phyloP scores from a whole-genome alignment of 2,888 invertebrate genomes.

The Drosophila meridionalis region DNA sequence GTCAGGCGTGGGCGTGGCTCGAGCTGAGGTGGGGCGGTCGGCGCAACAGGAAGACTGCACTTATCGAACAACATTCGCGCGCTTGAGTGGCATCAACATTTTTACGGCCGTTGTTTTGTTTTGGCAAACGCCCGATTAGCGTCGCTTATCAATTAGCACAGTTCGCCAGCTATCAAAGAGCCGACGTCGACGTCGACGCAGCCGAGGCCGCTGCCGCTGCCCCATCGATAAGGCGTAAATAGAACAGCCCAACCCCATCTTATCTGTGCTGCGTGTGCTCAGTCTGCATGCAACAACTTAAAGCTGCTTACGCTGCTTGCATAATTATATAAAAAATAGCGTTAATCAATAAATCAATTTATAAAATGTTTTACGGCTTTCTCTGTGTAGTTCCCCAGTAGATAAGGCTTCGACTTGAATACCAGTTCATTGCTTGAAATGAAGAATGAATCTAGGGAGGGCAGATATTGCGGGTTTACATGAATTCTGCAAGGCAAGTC shows the following conservation, averaged over 20 bases:
- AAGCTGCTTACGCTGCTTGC: conserved; percentile 2
- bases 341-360: conserved; percentile 17
- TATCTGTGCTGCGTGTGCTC: not conserved
- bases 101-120: conserved; percentile 37
- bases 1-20: too few species aligned
- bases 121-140: conserved; percentile 53
- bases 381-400: not conserved
- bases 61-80: conserved; percentile 29
- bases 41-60: conserved; percentile 22
- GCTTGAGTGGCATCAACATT: conserved; percentile 41
- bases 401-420: not conserved
- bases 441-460: not conserved
- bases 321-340: not conserved
- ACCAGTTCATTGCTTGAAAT: not conserved
- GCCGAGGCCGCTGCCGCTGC: not conserved
- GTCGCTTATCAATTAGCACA: conserved; percentile 74
- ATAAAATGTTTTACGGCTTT: not conserved
- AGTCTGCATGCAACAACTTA: conserved; percentile 8
- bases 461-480: not conserved
- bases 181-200: conserved; percentile 2
- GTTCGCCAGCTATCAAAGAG: conserved; percentile 66
- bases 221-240: conserved; percentile 51
- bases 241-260: conserved; percentile 8
- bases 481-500: not conserved
- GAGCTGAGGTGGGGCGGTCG: not conserved